These are phyloP conservation scores for Leptinotarsa lineolata DNA, from an alignment of 1,140 invertebrate genomes.

Conservation along the genomic window DNA sequence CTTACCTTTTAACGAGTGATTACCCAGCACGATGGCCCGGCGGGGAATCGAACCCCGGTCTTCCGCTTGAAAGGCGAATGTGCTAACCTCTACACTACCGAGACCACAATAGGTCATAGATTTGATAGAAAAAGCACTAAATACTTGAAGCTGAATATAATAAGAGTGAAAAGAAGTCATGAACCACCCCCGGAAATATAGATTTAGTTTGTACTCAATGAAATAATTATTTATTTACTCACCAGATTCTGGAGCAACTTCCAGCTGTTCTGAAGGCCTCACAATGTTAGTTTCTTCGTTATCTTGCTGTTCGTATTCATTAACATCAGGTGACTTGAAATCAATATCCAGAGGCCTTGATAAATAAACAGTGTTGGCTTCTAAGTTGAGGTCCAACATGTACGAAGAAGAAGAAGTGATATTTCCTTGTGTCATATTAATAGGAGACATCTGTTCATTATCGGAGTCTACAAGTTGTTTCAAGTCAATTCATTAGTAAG, in stretches of 20 bases:
- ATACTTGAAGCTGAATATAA: too few species aligned
- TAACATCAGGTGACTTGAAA: slow-evolving; percentile 31
- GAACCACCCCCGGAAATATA: too few species aligned
- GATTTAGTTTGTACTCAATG: background rate
- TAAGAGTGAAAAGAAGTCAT: too few species aligned
- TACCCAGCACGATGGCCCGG: too few species aligned
- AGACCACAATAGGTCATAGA: background rate
- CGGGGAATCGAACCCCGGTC: too few species aligned
- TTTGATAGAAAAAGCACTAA: slow-evolving; percentile 1
- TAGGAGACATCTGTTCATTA: slow-evolving; percentile 57
- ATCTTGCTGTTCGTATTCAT: slow-evolving; percentile 19
- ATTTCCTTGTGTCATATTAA: slow-evolving; percentile 46
- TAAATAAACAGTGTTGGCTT: slow-evolving; percentile 67
- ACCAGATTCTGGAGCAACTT: slow-evolving; percentile 53
- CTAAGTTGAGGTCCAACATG: slow-evolving; percentile 69
- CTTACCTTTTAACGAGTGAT: too few species aligned
- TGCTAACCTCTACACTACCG: too few species aligned
- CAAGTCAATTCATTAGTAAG: too few species aligned
- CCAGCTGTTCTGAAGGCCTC: slow-evolving; percentile 50
- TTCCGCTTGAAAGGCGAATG: too few species aligned
- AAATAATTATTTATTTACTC: slow-evolving; percentile 6
- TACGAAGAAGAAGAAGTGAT: slow-evolving; percentile 68
- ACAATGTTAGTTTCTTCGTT: slow-evolving; percentile 44
- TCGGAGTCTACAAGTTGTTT: slow-evolving; percentile 60
- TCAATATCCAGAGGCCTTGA: slow-evolving; percentile 58